phyloP scores from a whole-genome alignment of 1,140 invertebrate genomes.

The Diachasmimorpha longicaudata region DNA sequence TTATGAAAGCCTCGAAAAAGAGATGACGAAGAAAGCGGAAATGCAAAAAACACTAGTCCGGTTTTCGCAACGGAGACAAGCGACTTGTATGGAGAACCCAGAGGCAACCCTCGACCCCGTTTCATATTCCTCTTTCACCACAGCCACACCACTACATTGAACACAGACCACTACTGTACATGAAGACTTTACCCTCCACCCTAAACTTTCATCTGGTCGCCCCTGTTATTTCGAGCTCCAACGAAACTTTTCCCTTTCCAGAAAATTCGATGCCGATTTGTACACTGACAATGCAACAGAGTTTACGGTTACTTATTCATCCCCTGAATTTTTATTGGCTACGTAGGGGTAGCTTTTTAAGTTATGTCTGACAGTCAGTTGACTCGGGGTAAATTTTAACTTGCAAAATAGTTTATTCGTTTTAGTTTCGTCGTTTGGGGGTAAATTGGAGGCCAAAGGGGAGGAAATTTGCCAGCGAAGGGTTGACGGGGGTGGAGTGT shows the following conservation, averaged over 20 bases:
- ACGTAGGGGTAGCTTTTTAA: too few species aligned
- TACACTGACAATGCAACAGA: background rate
- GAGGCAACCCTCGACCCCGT: slow-evolving; percentile 27
- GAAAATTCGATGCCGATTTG: background rate
- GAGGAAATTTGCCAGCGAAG: too few species aligned
- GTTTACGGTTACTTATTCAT: background rate
- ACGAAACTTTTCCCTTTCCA: background rate
- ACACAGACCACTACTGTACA: background rate
- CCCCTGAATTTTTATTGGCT: too few species aligned
- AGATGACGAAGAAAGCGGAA: background rate
- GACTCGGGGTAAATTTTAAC: too few species aligned
- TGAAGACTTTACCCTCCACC: background rate
- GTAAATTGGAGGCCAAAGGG: too few species aligned
- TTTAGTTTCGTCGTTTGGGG: too few species aligned
- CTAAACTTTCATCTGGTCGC: background rate
- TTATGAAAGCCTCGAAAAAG: background rate
- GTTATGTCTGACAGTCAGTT: too few species aligned
- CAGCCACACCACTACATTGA: background rate
- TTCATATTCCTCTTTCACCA: slow-evolving; percentile 20
- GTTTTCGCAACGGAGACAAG: slow-evolving; percentile 14
- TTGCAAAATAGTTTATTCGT: too few species aligned
- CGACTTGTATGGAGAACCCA: slow-evolving; percentile 26
- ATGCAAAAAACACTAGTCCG: background rate
- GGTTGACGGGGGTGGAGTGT: too few species aligned
- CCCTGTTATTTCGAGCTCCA: background rate